A percentile compares a stretch with the other conserved stretches of the same genome.
These are phyloP conservation scores for Zaprionus capensis DNA, from an alignment of 1,140 invertebrate genomes.

Conservation along the genomic window DNA sequence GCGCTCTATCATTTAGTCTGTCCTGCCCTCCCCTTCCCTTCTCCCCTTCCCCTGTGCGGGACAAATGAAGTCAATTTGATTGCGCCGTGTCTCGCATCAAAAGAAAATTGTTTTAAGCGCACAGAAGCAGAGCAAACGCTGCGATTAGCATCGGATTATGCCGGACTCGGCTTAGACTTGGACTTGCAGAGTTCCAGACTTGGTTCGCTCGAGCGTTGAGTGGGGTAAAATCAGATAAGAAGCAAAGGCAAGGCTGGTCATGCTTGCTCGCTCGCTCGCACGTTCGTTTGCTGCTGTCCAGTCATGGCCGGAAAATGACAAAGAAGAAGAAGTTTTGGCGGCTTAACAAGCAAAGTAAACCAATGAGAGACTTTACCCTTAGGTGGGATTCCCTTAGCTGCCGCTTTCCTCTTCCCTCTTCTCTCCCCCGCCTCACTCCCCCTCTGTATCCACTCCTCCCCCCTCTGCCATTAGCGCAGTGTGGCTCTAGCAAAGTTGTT, in stretches of 20 bases:
- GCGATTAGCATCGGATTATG: conserved; percentile 72
- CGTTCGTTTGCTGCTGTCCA: conserved; percentile 1
- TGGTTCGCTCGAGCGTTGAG: conserved; percentile 28
- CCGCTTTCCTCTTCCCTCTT: too few species aligned
- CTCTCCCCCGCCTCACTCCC: neutral
- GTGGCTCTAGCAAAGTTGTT: conserved; percentile 35
- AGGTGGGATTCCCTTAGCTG: neutral
- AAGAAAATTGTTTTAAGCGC: conserved; percentile 81
- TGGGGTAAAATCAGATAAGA: conserved; percentile 55
- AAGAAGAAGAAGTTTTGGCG: conserved; percentile 57
- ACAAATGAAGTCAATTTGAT: conserved; percentile 83
- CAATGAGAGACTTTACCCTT: neutral
- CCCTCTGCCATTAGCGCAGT: conserved; percentile 29
- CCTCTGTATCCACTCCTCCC: neutral
- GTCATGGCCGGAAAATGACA: conserved; percentile 51
- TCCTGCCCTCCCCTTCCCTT: conserved; percentile 27
- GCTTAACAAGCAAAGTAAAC: conserved; percentile 53
- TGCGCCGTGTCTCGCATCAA: conserved; percentile 64
- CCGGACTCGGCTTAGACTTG: neutral
- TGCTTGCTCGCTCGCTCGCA: neutral
- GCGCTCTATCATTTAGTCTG: conserved; percentile 74
- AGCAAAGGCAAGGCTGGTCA: neutral
- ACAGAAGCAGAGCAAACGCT: conserved; percentile 27
- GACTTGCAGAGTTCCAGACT: too few species aligned
- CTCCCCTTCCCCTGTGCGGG: conserved; percentile 27